phyloP scores from a whole-genome alignment of 2,888 invertebrate species.

The Caenorhabditis japonica region DNA sequence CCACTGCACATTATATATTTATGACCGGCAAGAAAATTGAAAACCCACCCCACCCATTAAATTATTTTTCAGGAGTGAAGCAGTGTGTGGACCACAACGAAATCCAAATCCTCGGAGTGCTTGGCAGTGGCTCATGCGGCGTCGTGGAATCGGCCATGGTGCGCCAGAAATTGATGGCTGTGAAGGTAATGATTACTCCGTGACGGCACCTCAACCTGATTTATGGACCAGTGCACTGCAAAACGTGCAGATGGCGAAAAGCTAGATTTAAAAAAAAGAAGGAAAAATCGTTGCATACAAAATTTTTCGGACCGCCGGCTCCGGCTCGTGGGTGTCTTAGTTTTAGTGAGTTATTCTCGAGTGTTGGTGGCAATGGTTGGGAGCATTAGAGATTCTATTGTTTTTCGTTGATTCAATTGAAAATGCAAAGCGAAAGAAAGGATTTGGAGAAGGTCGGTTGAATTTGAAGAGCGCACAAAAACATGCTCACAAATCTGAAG shows the following conservation, averaged over 20 bases:
- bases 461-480: conserved; percentile 6
- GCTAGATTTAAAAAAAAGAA: neutral
- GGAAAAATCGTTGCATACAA: conserved; percentile 39
- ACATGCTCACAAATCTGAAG: conserved; percentile 5
- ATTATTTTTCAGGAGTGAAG: conserved; percentile 29
- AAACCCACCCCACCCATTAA: no score
- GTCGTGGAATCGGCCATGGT: conserved; percentile 48
- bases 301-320: conserved; percentile 25
- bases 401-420: conserved; percentile 43
- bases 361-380: conserved; percentile 9
- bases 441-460: neutral
- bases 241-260: neutral
- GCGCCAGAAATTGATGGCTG: conserved; percentile 41
- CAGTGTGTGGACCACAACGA: conserved; percentile 42
- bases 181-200: conserved; percentile 44
- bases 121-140: conserved; percentile 53
- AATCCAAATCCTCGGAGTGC: conserved; percentile 42
- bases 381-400: conserved; percentile 46
- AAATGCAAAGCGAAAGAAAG: conserved; percentile 19
- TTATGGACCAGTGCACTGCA: conserved; percentile 6
- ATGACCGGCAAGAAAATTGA: no score
- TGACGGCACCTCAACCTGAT: conserved; percentile 4
- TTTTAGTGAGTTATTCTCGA: conserved; percentile 28
- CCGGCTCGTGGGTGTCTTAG: conserved; percentile 15
- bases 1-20: no score